These are phyloP conservation scores for Eilema sororculum DNA, from an alignment of 2,888 invertebrate genomes.

Conservation along the genomic window DNA sequence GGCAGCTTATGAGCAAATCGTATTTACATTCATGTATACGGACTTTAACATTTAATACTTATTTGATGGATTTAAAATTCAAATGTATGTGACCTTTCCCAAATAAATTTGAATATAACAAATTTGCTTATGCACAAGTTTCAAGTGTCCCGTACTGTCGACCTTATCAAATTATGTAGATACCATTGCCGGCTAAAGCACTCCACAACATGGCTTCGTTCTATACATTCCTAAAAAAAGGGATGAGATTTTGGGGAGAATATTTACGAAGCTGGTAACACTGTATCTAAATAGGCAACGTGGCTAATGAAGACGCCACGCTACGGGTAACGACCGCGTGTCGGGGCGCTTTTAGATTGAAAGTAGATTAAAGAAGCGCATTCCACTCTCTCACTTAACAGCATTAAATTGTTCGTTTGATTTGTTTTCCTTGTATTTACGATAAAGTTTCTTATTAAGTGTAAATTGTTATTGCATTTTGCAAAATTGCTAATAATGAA, in stretches of 20 bases:
- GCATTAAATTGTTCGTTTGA: background rate
- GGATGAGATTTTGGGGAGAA: background rate
- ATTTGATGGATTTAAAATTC: background rate
- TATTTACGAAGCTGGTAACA: background rate
- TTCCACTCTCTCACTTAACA: slow-evolving; percentile 12
- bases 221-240: background rate
- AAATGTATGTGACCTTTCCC: background rate
- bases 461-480: background rate
- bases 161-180: background rate
- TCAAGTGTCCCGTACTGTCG: background rate
- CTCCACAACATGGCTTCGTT: background rate
- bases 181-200: background rate
- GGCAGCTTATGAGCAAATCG: slow-evolving; percentile 4
- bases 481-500: too few relatives aligned
- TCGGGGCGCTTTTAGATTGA: slow-evolving; percentile 5
- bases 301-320: slow-evolving; percentile 15
- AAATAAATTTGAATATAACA: background rate
- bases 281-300: slow-evolving; percentile 7
- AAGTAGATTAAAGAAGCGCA: slow-evolving; percentile 17
- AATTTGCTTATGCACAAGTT: background rate
- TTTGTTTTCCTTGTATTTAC: background rate
- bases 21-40: background rate
- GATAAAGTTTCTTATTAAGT: background rate
- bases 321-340: background rate
- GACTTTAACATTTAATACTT: background rate